phyloP scores from a whole-genome alignment of 2,888 invertebrate species.

The Dryocosmus kuriphilus region DNA sequence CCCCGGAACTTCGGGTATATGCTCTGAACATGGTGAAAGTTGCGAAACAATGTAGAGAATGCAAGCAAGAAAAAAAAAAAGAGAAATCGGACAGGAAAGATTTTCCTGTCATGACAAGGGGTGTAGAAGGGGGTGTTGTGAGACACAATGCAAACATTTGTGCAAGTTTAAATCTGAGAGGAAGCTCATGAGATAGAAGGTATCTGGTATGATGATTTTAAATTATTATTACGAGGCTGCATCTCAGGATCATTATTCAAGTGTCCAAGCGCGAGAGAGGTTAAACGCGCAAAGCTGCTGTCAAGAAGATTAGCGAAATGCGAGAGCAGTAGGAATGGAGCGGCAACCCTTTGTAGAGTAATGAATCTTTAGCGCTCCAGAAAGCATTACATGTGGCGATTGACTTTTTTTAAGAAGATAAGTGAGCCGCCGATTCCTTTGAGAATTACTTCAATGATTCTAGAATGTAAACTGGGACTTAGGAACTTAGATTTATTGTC shows the following conservation, averaged over 20 bases:
- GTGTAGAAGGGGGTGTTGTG: slow-evolving; percentile 44
- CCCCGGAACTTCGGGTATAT: slow-evolving; percentile 47
- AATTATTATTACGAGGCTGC: slow-evolving; percentile 60
- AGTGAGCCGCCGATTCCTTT: slow-evolving; percentile 32
- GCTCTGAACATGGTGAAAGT: slow-evolving; percentile 65
- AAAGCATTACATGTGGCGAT: slow-evolving; percentile 35
- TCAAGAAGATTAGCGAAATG: slow-evolving; percentile 39
- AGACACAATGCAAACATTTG: slow-evolving; percentile 29
- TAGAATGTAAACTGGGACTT: slow-evolving; percentile 22
- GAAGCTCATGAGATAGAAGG: slow-evolving; percentile 44
- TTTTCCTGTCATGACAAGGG: slow-evolving; percentile 45
- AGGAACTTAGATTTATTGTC: not conserved
- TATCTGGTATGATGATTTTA: slow-evolving; percentile 41
- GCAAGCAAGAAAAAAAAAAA: slow-evolving; percentile 53
- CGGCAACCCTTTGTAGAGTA: slow-evolving; percentile 36
- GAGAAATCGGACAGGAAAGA: slow-evolving; percentile 42
- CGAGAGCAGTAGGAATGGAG: slow-evolving; percentile 16
- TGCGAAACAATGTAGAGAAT: slow-evolving; percentile 71
- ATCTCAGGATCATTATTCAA: slow-evolving; percentile 64
- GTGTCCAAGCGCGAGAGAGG: slow-evolving; percentile 53
- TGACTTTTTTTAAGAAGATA: slow-evolving; percentile 30
- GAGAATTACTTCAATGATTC: slow-evolving; percentile 18
- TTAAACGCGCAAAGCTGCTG: slow-evolving; percentile 40
- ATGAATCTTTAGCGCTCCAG: slow-evolving; percentile 39
- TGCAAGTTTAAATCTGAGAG: slow-evolving; percentile 10